Percentiles rank a stretch among this genome's conserved stretches.
phyloP scores from a whole-genome alignment of 2,113 vertebrate genomes.

The Ondatra zibethicus region DNA sequence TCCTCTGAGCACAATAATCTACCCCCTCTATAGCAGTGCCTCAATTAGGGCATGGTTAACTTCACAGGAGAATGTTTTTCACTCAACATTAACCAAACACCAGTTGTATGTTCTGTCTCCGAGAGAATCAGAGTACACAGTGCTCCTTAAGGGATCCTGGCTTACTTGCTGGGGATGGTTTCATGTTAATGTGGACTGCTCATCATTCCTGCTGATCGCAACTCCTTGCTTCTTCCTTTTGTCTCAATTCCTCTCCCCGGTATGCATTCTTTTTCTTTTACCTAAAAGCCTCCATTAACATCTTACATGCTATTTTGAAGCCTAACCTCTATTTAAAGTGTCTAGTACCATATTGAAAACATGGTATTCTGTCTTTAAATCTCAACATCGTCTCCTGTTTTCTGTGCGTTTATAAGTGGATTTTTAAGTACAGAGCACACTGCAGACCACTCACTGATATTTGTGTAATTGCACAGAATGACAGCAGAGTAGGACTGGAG shows the following conservation, averaged over 20 bases:
- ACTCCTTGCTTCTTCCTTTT: not conserved
- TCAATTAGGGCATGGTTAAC: not conserved
- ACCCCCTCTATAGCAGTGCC: not conserved
- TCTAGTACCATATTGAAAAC: not conserved
- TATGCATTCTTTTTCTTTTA: not conserved
- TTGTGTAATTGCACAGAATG: not conserved
- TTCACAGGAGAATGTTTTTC: not conserved
- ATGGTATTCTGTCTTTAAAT: slow-evolving; percentile 1
- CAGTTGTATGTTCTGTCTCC: not conserved
- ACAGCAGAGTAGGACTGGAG: not conserved
- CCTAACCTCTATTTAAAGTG: not conserved
- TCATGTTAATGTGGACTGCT: not conserved
- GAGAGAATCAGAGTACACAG: not conserved
- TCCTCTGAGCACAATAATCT: too few species aligned
- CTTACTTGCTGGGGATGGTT: not conserved
- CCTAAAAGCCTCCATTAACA: not conserved
- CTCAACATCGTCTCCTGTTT: not conserved
- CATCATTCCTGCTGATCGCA: not conserved
- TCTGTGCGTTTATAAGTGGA: not conserved
- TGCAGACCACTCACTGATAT: not conserved
- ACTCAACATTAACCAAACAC: not conserved
- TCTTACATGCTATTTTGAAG: not conserved
- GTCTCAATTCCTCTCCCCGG: not conserved
- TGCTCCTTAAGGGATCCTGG: not conserved
- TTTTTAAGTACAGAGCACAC: not conserved